A percentile compares a stretch with the other conserved stretches of the same genome.
Conservation (phyloP, 1,140 invertebrate species). For the Oppia nitens region DNA sequence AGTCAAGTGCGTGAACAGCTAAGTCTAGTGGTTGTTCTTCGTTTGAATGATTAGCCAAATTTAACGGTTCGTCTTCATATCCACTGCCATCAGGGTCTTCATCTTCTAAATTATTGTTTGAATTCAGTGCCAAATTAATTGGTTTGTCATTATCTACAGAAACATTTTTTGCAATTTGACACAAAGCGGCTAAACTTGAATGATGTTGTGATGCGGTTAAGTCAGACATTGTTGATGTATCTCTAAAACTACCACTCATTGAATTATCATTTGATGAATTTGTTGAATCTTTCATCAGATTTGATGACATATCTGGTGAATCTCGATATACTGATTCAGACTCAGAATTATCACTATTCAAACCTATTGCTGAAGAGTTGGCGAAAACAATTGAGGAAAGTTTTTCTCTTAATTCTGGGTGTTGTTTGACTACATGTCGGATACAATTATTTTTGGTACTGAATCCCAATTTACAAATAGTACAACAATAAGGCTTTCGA, state of each 20-base stretch:
- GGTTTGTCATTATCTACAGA: not conserved
- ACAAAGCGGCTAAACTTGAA: conserved; percentile 10
- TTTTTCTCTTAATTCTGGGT: conserved; percentile 25
- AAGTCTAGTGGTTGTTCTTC: conserved; percentile 50
- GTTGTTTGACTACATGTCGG: conserved; percentile 31
- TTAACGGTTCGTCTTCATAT: not conserved
- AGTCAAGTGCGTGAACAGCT: conserved; percentile 62
- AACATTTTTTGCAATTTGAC: not conserved
- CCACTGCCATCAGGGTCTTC: conserved; percentile 6
- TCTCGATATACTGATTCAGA: not conserved
- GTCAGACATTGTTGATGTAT: not conserved
- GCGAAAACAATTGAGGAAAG: not conserved
- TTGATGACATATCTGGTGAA: not conserved
- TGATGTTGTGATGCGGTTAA: not conserved
- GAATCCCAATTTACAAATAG: conserved; percentile 29
- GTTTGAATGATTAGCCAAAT: not conserved
- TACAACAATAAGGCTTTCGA: conserved; percentile 30
- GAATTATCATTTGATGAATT: not conserved
- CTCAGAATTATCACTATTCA: not conserved
- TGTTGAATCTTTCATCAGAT: not conserved
- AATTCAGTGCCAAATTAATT: not conserved
- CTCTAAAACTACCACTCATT: not conserved
- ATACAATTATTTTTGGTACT: conserved; percentile 32
- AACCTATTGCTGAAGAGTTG: not conserved
- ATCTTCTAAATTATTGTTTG: not conserved